A percentile compares a stretch with the other conserved stretches of the same genome.
phyloP scores from a whole-genome alignment of 2,888 invertebrate genomes.

The Gymnoscelis rufifasciata region DNA sequence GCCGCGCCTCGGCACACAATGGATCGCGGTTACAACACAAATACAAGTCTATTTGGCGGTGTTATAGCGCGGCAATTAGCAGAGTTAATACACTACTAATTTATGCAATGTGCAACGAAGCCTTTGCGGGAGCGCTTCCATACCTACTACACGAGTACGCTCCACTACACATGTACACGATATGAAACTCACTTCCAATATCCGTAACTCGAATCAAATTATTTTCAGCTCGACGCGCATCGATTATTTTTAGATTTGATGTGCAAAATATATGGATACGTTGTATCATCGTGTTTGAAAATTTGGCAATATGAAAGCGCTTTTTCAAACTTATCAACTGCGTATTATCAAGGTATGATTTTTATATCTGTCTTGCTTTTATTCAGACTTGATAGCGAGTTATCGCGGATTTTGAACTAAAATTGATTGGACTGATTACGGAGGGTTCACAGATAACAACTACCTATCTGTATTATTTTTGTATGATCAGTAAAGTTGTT shows the following conservation, averaged over 20 bases:
- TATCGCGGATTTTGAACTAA: slow-evolving; percentile 58
- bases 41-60: slow-evolving; percentile 53
- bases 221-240: slow-evolving; percentile 42
- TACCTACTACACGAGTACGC: slow-evolving; percentile 15
- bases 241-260: slow-evolving; percentile 47
- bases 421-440: slow-evolving; percentile 66
- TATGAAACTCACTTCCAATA: slow-evolving; percentile 41
- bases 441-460: slow-evolving; percentile 42
- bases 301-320: slow-evolving; percentile 10
- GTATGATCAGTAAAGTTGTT: slow-evolving; percentile 50
- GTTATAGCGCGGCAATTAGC: slow-evolving; percentile 57
- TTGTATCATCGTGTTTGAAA: slow-evolving; percentile 44
- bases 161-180: slow-evolving; percentile 11
- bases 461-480: slow-evolving; percentile 48
- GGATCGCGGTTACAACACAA: slow-evolving; percentile 44
- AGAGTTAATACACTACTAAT: slow-evolving; percentile 52
- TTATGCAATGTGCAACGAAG: slow-evolving; percentile 44
- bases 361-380: slow-evolving; percentile 54
- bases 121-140: slow-evolving; percentile 25
- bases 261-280: slow-evolving; percentile 38
- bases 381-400: slow-evolving; percentile 43
- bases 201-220: slow-evolving; percentile 48
- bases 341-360: slow-evolving; percentile 43
- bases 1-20: slow-evolving; percentile 48
- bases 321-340: slow-evolving; percentile 32